Evolutionary conservation across 2,797 vertebrate genomes (phyloP), one percentile per base, ranked within the genome.

Genomic region (Danio albolineatus): DNA sequence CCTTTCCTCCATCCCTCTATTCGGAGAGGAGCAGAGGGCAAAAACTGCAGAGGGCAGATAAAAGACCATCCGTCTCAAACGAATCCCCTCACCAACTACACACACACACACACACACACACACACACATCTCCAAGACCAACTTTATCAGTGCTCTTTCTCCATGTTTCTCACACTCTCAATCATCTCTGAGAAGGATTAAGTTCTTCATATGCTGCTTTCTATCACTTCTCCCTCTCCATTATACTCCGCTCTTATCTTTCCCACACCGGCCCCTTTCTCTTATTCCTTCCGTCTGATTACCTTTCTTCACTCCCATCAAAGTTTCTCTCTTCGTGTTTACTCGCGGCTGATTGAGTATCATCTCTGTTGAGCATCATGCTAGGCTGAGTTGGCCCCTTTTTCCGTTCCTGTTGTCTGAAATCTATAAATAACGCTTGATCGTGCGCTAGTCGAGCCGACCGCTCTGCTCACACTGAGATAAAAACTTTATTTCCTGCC

Each of bases 371-470:
- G 88, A 87, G 88, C 83, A 85, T 92, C 91, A 92, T 91, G 91
- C 91, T 91, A 94, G 93, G 92, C 94, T 92, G 92, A 92, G 86
- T 89, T 95, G 93, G 92, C 92, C 93, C 92, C 91, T 85, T 94
- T 94, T 94, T 89, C 85, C 44, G 88, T 92, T 94, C 93, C 92
- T 92, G 92, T 94, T 92, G 92, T 92, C 93, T 86, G 79, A 73
- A 83, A 82, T 86, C 94, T 94, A 94, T 92, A 94, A 93, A 94
- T 94, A 94, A 92, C 89, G 73, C 86, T 88, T 86, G 86, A 91
- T 91, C 81, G 88, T 86, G 43, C 87, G 84, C 86, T 84, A 88
- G 88, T 90, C 89, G 90, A 6, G 83, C 88, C 91, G 87, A 90
- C 88, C 85, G 84, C 86, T 88, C 89, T 90, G 91, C 87, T 87